These are phyloP conservation scores for Oncorhynchus kisutch DNA, from an alignment of 2,113 vertebrate species.

Conservation along the genomic window DNA sequence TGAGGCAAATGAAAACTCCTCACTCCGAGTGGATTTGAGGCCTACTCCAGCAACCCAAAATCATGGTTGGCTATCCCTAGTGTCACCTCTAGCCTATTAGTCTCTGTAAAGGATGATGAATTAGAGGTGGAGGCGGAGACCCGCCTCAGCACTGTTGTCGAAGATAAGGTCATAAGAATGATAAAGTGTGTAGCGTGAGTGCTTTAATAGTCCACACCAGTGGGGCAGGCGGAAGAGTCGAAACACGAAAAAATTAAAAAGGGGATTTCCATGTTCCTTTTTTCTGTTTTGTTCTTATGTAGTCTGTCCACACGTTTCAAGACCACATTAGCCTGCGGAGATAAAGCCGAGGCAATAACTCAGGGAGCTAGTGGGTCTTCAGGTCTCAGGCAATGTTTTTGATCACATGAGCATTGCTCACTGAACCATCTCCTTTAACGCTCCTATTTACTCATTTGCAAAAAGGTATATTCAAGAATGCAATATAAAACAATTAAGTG, in stretches of 20 bases:
- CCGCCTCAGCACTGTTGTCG: conserved; percentile 19
- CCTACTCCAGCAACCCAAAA: conserved; percentile 6
- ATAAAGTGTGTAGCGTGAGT: conserved; percentile 71
- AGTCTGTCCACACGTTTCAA: no score
- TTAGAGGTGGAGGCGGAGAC: conserved; percentile 67
- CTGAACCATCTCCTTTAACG: no score
- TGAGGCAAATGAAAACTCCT: conserved; percentile 66
- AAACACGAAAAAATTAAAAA: conserved; percentile 55
- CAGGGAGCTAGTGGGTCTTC: no score
- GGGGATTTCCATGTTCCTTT: conserved; percentile 15
- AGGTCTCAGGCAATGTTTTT: no score
- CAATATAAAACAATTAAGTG: no score
- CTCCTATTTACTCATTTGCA: no score
- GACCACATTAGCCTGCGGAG: no score
- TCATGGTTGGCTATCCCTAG: conserved; percentile 59
- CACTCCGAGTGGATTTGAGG: conserved; percentile 51
- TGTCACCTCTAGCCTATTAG: conserved; percentile 74
- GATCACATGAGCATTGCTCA: no score
- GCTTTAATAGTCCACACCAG: conserved; percentile 53
- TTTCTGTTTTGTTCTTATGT: no score
- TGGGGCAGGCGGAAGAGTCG: conserved; percentile 41
- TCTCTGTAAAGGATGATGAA: conserved; percentile 83
- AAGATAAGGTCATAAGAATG: conserved; percentile 77
- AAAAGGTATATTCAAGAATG: no score
- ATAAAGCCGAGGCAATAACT: no score